Evolutionary conservation across 2,888 invertebrate genomes (phyloP).

Genomic region (Tipula unca): DNA sequence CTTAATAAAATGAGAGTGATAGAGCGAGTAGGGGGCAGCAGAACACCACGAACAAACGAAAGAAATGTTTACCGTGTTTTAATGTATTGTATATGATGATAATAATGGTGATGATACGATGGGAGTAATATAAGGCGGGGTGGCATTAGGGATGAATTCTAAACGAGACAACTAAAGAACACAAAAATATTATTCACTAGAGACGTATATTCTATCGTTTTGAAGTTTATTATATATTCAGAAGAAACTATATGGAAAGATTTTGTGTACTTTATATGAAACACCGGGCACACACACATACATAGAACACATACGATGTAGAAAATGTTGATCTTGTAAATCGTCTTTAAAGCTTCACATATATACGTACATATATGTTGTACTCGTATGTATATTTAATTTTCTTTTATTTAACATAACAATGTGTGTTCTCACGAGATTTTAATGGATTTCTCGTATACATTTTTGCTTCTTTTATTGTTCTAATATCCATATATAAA

Average conservation of each 20-base stretch:
- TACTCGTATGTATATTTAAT: background rate
- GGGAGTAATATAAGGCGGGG: background rate
- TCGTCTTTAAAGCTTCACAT: background rate
- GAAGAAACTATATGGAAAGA: background rate
- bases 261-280: background rate
- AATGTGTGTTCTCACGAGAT: background rate
- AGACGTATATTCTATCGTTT: background rate
- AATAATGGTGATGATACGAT: background rate
- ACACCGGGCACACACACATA: too few species aligned
- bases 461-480: background rate
- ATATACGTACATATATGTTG: background rate
- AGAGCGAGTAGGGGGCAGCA: too few species aligned
- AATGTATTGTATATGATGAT: background rate
- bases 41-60: background rate
- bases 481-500: background rate
- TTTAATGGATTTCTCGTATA: background rate
- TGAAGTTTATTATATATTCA: background rate
- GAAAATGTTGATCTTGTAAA: background rate
- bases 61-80: background rate
- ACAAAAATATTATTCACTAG: background rate
- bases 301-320: background rate
- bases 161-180: background rate
- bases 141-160: background rate
- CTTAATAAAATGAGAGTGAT: background rate
- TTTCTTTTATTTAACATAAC: background rate